These are phyloP conservation scores for Hanleya hanleyi DNA, from an alignment of 2,888 invertebrate genomes.

Conservation along the genomic window DNA sequence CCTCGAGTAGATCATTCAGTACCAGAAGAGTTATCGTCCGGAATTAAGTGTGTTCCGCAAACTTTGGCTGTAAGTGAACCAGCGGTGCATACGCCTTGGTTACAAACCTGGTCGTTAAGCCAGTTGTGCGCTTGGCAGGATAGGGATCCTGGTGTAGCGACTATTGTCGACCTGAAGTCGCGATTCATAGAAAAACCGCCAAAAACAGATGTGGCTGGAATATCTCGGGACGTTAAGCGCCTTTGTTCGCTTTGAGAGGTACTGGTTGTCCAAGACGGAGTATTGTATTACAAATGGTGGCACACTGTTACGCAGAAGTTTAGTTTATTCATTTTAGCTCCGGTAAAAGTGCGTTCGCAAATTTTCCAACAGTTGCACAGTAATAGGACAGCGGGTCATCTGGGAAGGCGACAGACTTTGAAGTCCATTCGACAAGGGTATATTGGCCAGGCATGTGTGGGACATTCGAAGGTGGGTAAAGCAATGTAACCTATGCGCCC, in stretches of 20 bases:
- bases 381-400: background rate
- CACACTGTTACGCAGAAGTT: too few relatives aligned
- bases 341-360: background rate
- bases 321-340: too few relatives aligned
- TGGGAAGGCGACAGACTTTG: background rate
- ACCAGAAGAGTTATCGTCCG: too few relatives aligned
- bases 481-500: background rate
- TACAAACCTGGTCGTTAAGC: background rate
- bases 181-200: background rate
- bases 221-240: too few relatives aligned
- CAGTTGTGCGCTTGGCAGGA: background rate
- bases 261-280: too few relatives aligned
- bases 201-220: background rate
- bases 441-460: background rate
- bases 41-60: background rate
- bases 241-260: too few relatives aligned
- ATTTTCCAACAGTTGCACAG: background rate
- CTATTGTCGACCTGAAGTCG: background rate
- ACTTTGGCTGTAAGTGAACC: background rate
- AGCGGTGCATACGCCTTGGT: background rate
- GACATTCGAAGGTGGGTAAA: conserved; percentile 8
- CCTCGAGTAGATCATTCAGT: too few relatives aligned
- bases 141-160: background rate
- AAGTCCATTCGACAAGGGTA: background rate
- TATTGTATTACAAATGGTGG: too few relatives aligned